Conservation (phyloP, 2,797 vertebrate species). For the Mus caroli region DNA sequence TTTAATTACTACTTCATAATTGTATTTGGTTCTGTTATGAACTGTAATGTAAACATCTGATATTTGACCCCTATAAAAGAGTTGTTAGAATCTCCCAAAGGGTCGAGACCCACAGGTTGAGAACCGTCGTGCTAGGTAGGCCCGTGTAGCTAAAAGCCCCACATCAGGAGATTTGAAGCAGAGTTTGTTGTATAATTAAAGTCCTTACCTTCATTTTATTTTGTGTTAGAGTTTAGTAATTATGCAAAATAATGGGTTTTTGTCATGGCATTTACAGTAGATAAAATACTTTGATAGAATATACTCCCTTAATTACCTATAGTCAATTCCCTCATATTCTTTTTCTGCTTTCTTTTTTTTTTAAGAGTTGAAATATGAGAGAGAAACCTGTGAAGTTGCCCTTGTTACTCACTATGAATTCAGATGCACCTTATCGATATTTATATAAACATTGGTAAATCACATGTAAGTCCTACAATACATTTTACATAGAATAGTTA, state of each 20-base stretch:
- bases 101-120: neutral
- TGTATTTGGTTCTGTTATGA: neutral
- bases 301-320: neutral
- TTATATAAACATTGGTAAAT: constrained; percentile 4
- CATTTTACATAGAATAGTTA: neutral
- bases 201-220: neutral
- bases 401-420: neutral
- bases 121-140: neutral
- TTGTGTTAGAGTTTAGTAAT: neutral
- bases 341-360: neutral
- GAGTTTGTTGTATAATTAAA: neutral
- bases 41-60: neutral
- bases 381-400: neutral
- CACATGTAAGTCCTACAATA: neutral
- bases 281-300: neutral
- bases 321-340: neutral
- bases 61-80: neutral
- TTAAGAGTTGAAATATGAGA: neutral
- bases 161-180: neutral
- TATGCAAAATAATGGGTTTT: neutral
- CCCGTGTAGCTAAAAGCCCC: neutral
- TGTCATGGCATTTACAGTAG: neutral
- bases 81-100: neutral
- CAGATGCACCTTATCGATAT: neutral
- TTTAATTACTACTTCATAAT: neutral